A percentile compares a stretch with the other conserved stretches of the same genome.
Evolutionary conservation across 2,888 invertebrate species (phyloP).

Genomic region (Spatulosminthurus flaviceps): DNA sequence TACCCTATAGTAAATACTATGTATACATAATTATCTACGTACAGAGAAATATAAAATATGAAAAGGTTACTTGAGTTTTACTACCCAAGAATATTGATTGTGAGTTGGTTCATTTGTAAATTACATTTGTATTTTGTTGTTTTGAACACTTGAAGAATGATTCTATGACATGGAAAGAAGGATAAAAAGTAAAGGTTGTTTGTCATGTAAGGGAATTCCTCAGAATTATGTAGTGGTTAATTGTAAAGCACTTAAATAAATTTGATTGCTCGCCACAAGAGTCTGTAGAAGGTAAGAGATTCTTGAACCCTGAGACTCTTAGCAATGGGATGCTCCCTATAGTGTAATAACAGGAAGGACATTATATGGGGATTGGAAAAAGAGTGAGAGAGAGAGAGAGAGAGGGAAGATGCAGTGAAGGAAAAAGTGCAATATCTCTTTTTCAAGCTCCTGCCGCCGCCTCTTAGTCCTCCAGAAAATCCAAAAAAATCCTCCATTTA

Average conservation of each 20-base stretch:
- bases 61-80: not conserved
- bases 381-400: not conserved
- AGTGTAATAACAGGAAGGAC: too few species aligned
- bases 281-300: not conserved
- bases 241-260: slow-evolving; percentile 34
- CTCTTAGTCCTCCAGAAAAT: not conserved
- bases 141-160: not conserved
- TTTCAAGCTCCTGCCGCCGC: not conserved
- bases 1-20: too few species aligned
- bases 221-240: slow-evolving; percentile 24
- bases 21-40: too few species aligned
- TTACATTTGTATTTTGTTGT: slow-evolving; percentile 4
- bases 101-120: not conserved
- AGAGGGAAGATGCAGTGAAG: not conserved
- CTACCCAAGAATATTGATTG: not conserved
- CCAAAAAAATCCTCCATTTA: slow-evolving; percentile 4
- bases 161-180: not conserved
- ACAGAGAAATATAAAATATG: too few species aligned
- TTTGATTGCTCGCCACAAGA: slow-evolving; percentile 24
- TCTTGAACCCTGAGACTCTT: slow-evolving; percentile 24
- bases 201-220: slow-evolving; percentile 12
- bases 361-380: not conserved
- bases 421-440: slow-evolving; percentile 10
- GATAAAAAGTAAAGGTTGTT: slow-evolving; percentile 14
- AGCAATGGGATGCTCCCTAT: too few species aligned